These are phyloP conservation scores for Ypsolopha scabrella DNA, from an alignment of 2,888 invertebrate species.

Conservation along the genomic window DNA sequence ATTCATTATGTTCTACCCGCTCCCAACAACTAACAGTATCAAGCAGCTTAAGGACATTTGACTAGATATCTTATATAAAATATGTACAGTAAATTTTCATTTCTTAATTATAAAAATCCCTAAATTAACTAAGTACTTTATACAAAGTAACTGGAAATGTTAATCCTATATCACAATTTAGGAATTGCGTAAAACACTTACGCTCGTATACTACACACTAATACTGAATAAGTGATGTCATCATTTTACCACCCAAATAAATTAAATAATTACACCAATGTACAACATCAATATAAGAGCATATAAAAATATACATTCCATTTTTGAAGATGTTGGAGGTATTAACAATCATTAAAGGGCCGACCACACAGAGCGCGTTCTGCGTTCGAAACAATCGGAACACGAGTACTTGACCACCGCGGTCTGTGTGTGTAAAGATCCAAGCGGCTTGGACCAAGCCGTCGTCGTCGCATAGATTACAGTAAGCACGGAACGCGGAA, in stretches of 20 bases:
- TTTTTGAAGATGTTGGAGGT: too few species aligned
- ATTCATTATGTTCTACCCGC: constrained; percentile 1
- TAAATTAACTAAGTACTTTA: constrained; percentile 14
- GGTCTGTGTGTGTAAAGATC: too few species aligned
- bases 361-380: too few species aligned
- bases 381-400: too few species aligned
- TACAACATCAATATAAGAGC: too few species aligned
- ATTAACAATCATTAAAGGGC: too few species aligned
- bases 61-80: constrained; percentile 26
- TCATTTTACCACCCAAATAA: constrained; percentile 12
- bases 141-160: constrained; percentile 32
- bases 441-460: too few species aligned
- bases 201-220: constrained; percentile 23
- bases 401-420: too few species aligned
- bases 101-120: constrained; percentile 14
- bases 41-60: constrained; percentile 14
- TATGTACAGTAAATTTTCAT: too few species aligned
- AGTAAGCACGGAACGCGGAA: too few species aligned
- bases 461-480: too few species aligned
- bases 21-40: neutral
- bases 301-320: too few species aligned
- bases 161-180: constrained; percentile 62
- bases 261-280: neutral
- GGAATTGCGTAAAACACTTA: constrained; percentile 48
- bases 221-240: constrained; percentile 39